Percentiles rank a stretch among this genome's conserved stretches.
Evolutionary conservation across 1,140 invertebrate genomes (phyloP).

Genomic region (Kradibia gibbosae): DNA sequence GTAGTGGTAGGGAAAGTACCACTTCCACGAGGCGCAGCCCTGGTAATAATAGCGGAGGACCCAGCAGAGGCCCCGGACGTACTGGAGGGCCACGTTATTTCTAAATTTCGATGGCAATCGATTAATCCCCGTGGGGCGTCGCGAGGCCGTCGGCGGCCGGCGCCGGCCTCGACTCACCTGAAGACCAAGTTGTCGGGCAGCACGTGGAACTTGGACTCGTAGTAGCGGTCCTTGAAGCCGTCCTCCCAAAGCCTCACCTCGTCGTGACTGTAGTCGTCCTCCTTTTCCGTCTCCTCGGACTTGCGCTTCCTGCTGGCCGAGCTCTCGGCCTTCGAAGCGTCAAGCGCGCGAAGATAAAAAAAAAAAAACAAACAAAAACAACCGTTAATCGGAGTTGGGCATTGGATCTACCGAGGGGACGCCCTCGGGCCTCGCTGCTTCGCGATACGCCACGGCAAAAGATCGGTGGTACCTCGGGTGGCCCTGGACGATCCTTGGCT

Average conservation of each 20-base stretch:
- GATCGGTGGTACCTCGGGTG: slow-evolving; percentile 67
- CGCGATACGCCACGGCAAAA: too few relatives aligned
- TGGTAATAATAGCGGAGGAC: slow-evolving; percentile 99
- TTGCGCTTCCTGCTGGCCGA: slow-evolving; percentile 65
- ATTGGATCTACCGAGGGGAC: too few relatives aligned
- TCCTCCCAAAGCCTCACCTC: slow-evolving; percentile 97
- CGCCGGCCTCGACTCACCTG: slow-evolving; percentile 71
- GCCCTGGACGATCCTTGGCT: slow-evolving; percentile 70
- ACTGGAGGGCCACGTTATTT: slow-evolving; percentile 92
- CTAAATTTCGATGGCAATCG: slow-evolving; percentile 67
- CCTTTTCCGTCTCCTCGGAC: slow-evolving; percentile 70
- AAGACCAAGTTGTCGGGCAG: slow-evolving; percentile 86
- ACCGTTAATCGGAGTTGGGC: too few relatives aligned
- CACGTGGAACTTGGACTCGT: slow-evolving; percentile 97
- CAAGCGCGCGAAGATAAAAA: too few relatives aligned
- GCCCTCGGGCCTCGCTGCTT: too few relatives aligned
- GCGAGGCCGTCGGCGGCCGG: not conserved
- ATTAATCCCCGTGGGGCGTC: not conserved
- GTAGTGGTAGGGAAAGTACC: slow-evolving; percentile 99
- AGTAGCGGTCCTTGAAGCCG: slow-evolving; percentile 98
- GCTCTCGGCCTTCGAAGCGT: slow-evolving; percentile 54
- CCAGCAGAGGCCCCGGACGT: slow-evolving; percentile 97
- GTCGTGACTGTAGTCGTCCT: slow-evolving; percentile 89
- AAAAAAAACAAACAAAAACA: too few relatives aligned
- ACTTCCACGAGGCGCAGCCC: slow-evolving; percentile 99